A percentile compares a stretch with the other conserved stretches of the same genome.
phyloP scores from a whole-genome alignment of 2,797 vertebrate species.

The Scarus forsteni region DNA sequence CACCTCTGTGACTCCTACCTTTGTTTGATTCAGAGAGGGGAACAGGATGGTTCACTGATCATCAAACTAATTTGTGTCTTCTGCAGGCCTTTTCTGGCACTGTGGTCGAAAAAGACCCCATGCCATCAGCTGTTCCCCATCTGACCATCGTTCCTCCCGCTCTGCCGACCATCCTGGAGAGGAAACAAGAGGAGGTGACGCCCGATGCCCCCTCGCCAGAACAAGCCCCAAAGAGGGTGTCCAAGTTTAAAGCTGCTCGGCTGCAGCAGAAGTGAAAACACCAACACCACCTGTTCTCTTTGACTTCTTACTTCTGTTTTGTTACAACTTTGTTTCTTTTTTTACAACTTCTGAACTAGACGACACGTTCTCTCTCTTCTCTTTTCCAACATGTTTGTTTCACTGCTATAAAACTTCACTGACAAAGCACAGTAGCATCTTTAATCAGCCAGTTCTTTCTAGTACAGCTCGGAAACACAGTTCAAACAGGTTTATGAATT shows the following conservation, averaged over 20 bases:
- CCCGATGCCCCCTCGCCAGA: constrained; percentile 71
- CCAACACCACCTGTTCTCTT: constrained; percentile 3
- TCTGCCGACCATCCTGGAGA: constrained; percentile 93
- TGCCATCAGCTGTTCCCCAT: constrained; percentile 84
- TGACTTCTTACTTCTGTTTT: constrained; percentile 14
- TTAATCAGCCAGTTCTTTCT: constrained; percentile 1
- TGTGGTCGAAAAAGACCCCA: constrained; percentile 95
- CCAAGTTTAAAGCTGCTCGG: constrained; percentile 95
- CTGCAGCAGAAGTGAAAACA: constrained; percentile 87
- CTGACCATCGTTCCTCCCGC: constrained; percentile 86
- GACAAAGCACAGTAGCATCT: constrained; percentile 23
- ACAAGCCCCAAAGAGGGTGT: constrained; percentile 87
- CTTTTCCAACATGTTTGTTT: constrained; percentile 15
- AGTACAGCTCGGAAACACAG: background rate
- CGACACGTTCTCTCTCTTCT: background rate
- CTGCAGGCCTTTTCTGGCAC: constrained; percentile 95
- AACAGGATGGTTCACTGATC: background rate
- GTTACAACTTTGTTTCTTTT: constrained; percentile 14
- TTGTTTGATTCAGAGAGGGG: background rate
- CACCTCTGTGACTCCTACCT: too few relatives aligned
- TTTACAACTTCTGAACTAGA: constrained; percentile 19
- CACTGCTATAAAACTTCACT: constrained; percentile 4
- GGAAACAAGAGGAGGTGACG: constrained; percentile 89
- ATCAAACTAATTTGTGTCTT: background rate
- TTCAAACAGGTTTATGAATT: background rate